phyloP scores from a whole-genome alignment of 2,888 invertebrate genomes.

The Drosophila setosimentum region DNA sequence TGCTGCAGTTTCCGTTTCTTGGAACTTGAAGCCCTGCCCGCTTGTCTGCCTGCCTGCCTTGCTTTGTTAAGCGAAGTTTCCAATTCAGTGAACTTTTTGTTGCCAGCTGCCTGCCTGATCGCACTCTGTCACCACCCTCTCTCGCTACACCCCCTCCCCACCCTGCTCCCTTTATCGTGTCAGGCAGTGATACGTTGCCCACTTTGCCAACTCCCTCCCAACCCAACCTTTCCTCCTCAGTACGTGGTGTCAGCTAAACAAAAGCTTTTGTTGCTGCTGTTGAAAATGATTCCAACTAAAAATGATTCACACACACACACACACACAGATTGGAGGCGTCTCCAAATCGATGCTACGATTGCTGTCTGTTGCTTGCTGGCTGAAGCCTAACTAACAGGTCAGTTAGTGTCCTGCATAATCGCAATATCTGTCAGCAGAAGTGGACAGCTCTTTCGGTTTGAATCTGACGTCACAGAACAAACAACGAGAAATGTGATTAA shows the following conservation, averaged over 20 bases:
- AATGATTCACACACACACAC: slow-evolving; percentile 5
- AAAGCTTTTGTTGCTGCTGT: slow-evolving; percentile 46
- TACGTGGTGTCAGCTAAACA: slow-evolving; percentile 46
- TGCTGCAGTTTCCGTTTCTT: slow-evolving; percentile 28
- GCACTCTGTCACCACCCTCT: neutral
- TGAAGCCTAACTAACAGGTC: slow-evolving; percentile 13
- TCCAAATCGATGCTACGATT: slow-evolving; percentile 26
- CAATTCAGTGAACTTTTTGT: slow-evolving; percentile 78
- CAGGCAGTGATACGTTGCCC: slow-evolving; percentile 7
- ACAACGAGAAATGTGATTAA: neutral
- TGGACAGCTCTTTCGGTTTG: slow-evolving; percentile 18
- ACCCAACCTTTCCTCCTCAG: neutral
- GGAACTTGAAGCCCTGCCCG: neutral
- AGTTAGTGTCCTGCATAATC: slow-evolving; percentile 26
- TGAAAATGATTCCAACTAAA: slow-evolving; percentile 34
- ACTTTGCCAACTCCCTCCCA: neutral
- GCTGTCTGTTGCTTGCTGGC: slow-evolving; percentile 17
- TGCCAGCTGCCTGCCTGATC: slow-evolving; percentile 51
- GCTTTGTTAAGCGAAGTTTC: slow-evolving; percentile 73
- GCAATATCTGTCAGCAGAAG: slow-evolving; percentile 21
- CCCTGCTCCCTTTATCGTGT: neutral
- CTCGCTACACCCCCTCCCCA: neutral
- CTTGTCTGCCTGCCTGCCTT: slow-evolving; percentile 3
- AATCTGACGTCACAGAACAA: too few relatives aligned
- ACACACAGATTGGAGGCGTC: slow-evolving; percentile 8